These are phyloP conservation scores for Crotophaga sulcirostris DNA, from an alignment of 2,113 vertebrate species.

Conservation along the genomic window DNA sequence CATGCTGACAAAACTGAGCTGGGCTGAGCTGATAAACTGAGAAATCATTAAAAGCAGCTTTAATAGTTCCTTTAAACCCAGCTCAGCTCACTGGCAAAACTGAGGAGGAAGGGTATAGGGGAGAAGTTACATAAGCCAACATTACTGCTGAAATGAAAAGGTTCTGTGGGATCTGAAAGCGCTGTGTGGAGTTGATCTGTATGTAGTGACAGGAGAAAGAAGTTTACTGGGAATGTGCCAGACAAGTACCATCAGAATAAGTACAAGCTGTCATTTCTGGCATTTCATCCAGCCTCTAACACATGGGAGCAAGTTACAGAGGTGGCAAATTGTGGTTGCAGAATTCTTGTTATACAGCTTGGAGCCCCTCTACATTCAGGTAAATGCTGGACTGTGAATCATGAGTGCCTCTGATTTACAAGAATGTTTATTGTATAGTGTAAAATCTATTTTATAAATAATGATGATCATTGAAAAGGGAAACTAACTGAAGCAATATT, in stretches of 20 bases:
- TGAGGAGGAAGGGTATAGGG: neutral
- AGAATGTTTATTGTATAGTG: neutral
- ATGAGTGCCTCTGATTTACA: conserved; percentile 28
- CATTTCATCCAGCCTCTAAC: accelerated
- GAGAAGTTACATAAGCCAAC: neutral
- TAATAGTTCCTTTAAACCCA: neutral
- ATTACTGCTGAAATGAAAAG: neutral
- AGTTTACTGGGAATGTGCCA: neutral
- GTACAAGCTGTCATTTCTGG: neutral
- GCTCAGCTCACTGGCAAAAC: neutral
- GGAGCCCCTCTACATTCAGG: neutral
- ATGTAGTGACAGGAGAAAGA: neutral
- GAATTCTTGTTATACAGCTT: neutral
- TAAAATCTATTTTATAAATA: neutral
- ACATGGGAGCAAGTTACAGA: neutral
- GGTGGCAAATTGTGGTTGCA: accelerated
- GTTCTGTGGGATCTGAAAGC: neutral
- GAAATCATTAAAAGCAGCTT: neutral
- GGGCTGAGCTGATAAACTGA: neutral
- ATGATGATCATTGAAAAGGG: neutral
- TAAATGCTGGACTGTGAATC: neutral
- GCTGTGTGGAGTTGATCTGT: neutral
- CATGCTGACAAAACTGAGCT: neutral
- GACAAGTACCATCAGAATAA: neutral
- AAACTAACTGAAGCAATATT: conserved; percentile 10